phyloP scores from a whole-genome alignment of 30 jellyfish, hydroid and myxozoan genomes.

The Haliclystus octoradiatus region DNA sequence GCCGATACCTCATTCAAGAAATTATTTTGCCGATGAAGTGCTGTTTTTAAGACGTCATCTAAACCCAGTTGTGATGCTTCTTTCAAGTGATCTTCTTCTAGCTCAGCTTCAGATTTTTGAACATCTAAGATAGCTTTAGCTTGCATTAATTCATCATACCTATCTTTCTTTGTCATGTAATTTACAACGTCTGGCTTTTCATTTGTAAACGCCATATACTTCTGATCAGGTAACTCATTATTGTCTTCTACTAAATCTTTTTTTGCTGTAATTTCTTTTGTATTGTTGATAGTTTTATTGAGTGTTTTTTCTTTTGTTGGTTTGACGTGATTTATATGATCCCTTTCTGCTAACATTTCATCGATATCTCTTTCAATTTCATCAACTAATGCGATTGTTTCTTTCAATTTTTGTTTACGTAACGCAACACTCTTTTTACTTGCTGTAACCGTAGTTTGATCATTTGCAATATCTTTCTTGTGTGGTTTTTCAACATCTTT shows the following conservation, averaged over 20 bases:
- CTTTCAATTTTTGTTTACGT: background rate
- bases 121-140: conserved; percentile 40
- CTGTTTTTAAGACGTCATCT: conserved; percentile 19
- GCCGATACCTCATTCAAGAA: conserved; percentile 18
- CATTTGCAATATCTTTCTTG: background rate
- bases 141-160: conserved; percentile 19
- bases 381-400: conserved; percentile 11
- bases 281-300: background rate
- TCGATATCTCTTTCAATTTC: conserved; percentile 5
- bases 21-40: conserved; percentile 51
- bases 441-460: background rate
- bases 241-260: background rate
- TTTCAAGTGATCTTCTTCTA: conserved; percentile 37
- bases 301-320: background rate
- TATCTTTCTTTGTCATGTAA: conserved; percentile 39
- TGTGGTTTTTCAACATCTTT: no score
- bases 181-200: conserved; percentile 11
- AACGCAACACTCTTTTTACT: background rate
- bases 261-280: background rate
- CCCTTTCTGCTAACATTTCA: background rate
- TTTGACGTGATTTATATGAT: background rate
- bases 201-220: background rate
- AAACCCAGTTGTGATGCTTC: conserved; percentile 25
- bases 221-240: background rate
- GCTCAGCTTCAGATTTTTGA: conserved; percentile 62